phyloP scores from a whole-genome alignment of 92 coral and sea anemone species.

The Plumapathes pennacea region DNA sequence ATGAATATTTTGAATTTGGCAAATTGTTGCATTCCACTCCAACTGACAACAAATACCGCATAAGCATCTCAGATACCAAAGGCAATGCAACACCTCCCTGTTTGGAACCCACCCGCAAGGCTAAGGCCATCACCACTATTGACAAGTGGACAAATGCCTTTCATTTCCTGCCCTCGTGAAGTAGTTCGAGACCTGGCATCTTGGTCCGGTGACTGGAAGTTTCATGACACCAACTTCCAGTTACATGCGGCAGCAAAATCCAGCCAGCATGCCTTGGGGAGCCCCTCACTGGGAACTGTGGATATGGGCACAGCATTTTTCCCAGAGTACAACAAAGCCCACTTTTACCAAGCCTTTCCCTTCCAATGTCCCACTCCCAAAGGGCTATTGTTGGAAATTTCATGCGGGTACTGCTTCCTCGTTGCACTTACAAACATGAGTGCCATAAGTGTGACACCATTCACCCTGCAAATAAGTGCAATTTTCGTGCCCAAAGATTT shows the following conservation, averaged over 20 bases:
- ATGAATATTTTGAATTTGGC: not conserved
- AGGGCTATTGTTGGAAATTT: slow-evolving; percentile 36
- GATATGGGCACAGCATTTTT: slow-evolving; percentile 35
- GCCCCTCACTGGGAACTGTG: slow-evolving; percentile 47
- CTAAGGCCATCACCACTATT: too few relatives aligned
- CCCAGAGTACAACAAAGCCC: not conserved
- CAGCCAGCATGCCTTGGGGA: slow-evolving; percentile 34
- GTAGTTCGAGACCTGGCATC: slow-evolving; percentile 45
- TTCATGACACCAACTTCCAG: slow-evolving; percentile 31
- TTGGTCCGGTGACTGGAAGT: slow-evolving; percentile 20
- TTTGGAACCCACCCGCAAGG: too few relatives aligned
- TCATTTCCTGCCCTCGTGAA: slow-evolving; percentile 41
- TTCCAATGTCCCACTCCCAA: slow-evolving; percentile 6
- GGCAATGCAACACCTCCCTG: too few relatives aligned
- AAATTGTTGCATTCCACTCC: not conserved
- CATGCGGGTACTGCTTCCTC: slow-evolving; percentile 19
- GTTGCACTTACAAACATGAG: slow-evolving; percentile 21
- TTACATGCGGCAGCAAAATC: slow-evolving; percentile 13
- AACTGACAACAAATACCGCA: not conserved
- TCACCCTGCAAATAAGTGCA: slow-evolving; percentile 15
- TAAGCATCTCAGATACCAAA: too few relatives aligned
- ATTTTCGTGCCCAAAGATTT: slow-evolving; percentile 16
- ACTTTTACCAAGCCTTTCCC: not conserved
- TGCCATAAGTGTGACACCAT: slow-evolving; percentile 5
- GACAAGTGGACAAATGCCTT: too few relatives aligned